Percentiles rank a stretch among this genome's conserved stretches.
phyloP scores from a whole-genome alignment of 2,113 vertebrate species.

The Falco punctatus region DNA sequence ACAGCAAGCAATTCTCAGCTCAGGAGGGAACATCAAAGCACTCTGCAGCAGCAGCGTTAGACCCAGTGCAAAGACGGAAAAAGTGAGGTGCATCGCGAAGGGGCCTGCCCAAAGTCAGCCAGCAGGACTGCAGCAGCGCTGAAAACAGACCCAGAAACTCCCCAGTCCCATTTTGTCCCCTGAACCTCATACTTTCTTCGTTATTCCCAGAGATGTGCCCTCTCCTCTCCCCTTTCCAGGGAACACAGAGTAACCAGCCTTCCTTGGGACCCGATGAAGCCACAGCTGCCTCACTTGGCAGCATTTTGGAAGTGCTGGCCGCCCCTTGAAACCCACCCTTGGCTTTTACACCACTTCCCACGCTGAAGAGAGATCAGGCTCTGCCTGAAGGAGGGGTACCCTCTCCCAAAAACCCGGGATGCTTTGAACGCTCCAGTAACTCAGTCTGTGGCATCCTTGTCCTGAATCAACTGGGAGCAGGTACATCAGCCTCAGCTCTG shows the following conservation, averaged over 20 bases:
- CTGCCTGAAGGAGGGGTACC: not conserved
- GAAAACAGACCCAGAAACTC: not conserved
- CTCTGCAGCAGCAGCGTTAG: not conserved
- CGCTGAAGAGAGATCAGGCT: not conserved
- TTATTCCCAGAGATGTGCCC: not conserved
- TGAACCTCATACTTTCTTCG: not conserved
- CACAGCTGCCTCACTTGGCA: not conserved
- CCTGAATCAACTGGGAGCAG: not conserved
- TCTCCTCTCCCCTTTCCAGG: not conserved
- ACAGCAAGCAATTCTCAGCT: not conserved
- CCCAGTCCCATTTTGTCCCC: rapidly evolving
- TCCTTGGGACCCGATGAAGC: not conserved
- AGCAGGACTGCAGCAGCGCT: not conserved
- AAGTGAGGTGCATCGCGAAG: rapidly evolving
- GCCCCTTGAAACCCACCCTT: not conserved
- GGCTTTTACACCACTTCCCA: not conserved
- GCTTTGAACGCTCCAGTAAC: not conserved
- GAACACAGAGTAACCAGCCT: rapidly evolving
- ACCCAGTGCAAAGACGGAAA: not conserved
- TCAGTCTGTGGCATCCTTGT: not conserved
- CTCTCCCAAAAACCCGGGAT: not conserved
- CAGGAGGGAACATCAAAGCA: not conserved
- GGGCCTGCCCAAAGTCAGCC: not conserved
- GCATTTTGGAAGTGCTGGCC: not conserved
- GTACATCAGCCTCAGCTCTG: not conserved